Evolutionary conservation across 2,797 vertebrate genomes (phyloP).

Genomic region (Labeo calbasu): DNA sequence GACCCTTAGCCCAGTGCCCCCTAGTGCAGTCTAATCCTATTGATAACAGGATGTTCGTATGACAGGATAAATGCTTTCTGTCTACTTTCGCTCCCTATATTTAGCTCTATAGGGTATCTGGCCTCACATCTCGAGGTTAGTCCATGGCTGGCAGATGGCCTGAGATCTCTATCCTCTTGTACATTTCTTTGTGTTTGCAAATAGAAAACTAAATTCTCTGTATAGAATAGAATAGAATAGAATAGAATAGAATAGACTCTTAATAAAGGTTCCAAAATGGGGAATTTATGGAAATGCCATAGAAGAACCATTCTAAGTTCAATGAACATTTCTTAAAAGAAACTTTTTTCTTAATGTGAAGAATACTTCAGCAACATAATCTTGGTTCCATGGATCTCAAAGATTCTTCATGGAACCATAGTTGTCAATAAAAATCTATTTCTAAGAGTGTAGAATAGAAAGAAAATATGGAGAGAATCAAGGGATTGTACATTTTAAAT

Average conservation of each 20-base stretch:
- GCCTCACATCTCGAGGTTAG: slow-evolving; percentile 29
- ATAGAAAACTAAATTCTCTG: background rate
- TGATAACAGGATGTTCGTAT: slow-evolving; percentile 16
- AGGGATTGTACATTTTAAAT: background rate
- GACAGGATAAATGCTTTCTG: background rate
- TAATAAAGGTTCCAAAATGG: background rate
- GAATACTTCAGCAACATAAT: background rate
- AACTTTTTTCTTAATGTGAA: background rate
- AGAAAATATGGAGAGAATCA: background rate
- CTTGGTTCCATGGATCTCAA: background rate
- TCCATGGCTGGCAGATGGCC: background rate
- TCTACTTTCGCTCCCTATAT: slow-evolving; percentile 14
- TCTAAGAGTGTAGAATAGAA: background rate
- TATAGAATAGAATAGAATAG: background rate
- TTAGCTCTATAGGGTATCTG: slow-evolving; percentile 13
- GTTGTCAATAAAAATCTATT: background rate
- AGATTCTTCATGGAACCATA: background rate
- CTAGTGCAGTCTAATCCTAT: slow-evolving; percentile 24
- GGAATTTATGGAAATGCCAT: background rate
- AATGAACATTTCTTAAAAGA: background rate
- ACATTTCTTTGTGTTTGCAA: background rate
- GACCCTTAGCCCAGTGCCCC: slow-evolving; percentile 12
- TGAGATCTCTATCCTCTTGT: slow-evolving; percentile 7
- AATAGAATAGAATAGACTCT: background rate
- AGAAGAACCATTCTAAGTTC: background rate